Conservation (phyloP, 2,113 vertebrate species). For the human (Homo sapiens) region DNA sequence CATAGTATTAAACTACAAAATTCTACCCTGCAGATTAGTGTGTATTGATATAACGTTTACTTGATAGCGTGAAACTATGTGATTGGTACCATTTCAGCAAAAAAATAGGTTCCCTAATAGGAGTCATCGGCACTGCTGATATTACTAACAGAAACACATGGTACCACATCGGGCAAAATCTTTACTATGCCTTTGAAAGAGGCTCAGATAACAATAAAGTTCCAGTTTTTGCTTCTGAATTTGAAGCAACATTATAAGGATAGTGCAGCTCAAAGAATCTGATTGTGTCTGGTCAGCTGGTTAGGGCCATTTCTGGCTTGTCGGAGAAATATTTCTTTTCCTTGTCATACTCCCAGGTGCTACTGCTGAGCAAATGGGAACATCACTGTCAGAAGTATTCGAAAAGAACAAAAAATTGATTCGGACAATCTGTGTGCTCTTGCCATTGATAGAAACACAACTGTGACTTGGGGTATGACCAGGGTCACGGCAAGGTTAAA, state of each 20-base stretch:
- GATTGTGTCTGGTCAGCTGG: slow-evolving; percentile 62
- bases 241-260: slow-evolving; percentile 54
- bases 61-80: background rate
- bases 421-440: slow-evolving; percentile 68
- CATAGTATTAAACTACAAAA: background rate
- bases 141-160: background rate
- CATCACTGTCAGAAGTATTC: slow-evolving; percentile 73
- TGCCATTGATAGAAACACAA: slow-evolving; percentile 72
- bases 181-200: background rate
- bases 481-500: slow-evolving; percentile 77
- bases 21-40: background rate
- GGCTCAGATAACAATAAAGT: slow-evolving; percentile 43
- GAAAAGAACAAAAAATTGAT: slow-evolving; percentile 79
- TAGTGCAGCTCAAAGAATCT: slow-evolving; percentile 49
- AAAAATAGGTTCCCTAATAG: background rate
- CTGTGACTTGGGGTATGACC: slow-evolving; percentile 60
- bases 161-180: background rate
- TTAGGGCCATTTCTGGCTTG: slow-evolving; percentile 57
- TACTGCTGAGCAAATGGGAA: slow-evolving; percentile 78
- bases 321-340: slow-evolving; percentile 73
- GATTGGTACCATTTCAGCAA: background rate
- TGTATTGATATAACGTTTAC: background rate
- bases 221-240: slow-evolving; percentile 51
- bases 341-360: slow-evolving; percentile 79
- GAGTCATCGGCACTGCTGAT: background rate